Conservation (phyloP, 2,888 invertebrate genomes). For the Parthenolecanium corni region DNA sequence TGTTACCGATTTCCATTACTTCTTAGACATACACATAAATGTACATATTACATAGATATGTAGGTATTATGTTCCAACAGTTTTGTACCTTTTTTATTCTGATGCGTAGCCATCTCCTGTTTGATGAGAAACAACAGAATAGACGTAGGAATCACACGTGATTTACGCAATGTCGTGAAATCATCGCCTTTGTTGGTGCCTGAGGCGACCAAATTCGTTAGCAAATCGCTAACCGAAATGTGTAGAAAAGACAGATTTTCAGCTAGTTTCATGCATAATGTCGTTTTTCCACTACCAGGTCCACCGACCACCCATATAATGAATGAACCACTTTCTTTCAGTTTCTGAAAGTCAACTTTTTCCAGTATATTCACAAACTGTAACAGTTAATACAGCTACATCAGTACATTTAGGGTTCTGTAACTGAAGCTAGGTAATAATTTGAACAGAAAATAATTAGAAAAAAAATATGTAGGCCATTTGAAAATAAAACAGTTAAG, state of each 20-base stretch:
- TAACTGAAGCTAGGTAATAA: too few relatives aligned
- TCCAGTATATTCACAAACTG: not conserved
- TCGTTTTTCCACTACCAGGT: conserved; percentile 6
- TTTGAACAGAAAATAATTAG: too few relatives aligned
- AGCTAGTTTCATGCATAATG: conserved; percentile 1
- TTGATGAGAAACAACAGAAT: conserved; percentile 3
- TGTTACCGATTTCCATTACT: too few relatives aligned
- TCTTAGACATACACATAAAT: too few relatives aligned
- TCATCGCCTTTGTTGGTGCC: not conserved
- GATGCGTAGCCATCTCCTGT: conserved; percentile 1
- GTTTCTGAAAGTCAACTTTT: not conserved
- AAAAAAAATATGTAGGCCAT: too few relatives aligned
- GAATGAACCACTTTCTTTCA: conserved; percentile 1
- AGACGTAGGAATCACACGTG: not conserved
- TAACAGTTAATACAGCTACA: too few relatives aligned
- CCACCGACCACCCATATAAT: conserved; percentile 11
- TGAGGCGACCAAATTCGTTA: not conserved
- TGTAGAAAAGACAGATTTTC: not conserved
- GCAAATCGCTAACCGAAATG: conserved; percentile 7
- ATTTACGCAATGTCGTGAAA: conserved; percentile 1
- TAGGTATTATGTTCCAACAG: too few relatives aligned
- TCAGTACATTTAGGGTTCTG: too few relatives aligned
- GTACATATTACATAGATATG: too few relatives aligned
- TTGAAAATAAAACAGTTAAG: too few relatives aligned
- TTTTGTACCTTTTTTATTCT: too few relatives aligned